These are phyloP conservation scores for Masnerella sp. DNA, from an alignment of 2,888 invertebrate genomes.

Conservation along the genomic window DNA sequence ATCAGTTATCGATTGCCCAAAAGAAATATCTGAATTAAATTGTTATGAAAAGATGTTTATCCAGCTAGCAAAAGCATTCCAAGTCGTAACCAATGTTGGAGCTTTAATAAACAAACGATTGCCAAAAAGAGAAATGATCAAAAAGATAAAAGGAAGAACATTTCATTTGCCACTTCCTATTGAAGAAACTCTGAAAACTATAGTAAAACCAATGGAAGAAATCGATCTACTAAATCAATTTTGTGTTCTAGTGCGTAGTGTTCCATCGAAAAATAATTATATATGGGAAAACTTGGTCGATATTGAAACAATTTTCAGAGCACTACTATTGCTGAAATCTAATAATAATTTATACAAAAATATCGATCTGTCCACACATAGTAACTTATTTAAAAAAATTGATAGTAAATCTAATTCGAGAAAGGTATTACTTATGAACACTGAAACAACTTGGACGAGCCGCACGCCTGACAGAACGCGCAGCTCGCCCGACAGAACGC, in stretches of 20 bases:
- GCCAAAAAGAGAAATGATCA: constrained; percentile 61
- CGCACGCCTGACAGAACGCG: too few species aligned
- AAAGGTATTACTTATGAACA: neutral
- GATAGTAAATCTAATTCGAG: neutral
- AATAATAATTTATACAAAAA: constrained; percentile 64
- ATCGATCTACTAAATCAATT: constrained; percentile 57
- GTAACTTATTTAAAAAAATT: neutral
- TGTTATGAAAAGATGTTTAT: constrained; percentile 64
- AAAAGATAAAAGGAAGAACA: constrained; percentile 63
- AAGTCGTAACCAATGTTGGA: constrained; percentile 67
- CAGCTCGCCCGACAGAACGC: too few species aligned
- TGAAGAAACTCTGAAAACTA: constrained; percentile 65
- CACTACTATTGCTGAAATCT: constrained; percentile 64
- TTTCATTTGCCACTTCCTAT: constrained; percentile 61
- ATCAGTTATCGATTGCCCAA: constrained; percentile 11
- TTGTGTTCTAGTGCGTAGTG: constrained; percentile 67
- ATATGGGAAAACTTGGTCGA: constrained; percentile 42
- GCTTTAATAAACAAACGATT: constrained; percentile 66
- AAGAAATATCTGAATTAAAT: constrained; percentile 6
- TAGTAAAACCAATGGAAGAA: neutral
- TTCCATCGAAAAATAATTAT: constrained; percentile 66
- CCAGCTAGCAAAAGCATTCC: constrained; percentile 71
- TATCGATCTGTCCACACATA: neutral
- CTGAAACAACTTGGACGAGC: too few species aligned
- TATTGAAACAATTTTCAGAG: constrained; percentile 31